phyloP scores from a whole-genome alignment of 2,797 vertebrate genomes.

The Esox masquinongy region DNA sequence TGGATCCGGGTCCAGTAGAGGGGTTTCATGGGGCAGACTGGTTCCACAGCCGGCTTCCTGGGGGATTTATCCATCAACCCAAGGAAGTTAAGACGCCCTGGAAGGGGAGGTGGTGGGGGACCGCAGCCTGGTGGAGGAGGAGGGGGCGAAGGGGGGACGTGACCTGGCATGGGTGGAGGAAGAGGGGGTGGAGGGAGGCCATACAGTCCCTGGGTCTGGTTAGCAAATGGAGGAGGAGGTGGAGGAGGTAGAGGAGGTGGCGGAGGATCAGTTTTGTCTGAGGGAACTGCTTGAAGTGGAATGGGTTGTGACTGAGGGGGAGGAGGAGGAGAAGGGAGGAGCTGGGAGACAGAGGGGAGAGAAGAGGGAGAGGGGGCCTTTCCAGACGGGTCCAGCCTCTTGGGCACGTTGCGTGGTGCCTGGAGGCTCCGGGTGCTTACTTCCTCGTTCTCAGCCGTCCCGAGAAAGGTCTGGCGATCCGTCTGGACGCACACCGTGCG shows the following conservation, averaged over 20 bases:
- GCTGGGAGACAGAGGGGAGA: constrained; percentile 49
- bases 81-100: constrained; percentile 29
- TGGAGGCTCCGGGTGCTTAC: constrained; percentile 59
- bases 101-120: constrained; percentile 52
- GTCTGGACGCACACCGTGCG: constrained; percentile 90
- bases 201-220: constrained; percentile 5
- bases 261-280: constrained; percentile 33
- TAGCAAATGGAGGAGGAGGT: constrained; percentile 37
- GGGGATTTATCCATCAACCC: constrained; percentile 62
- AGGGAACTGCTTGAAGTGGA: constrained; percentile 43
- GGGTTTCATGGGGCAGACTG: constrained; percentile 89
- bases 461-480: constrained; percentile 88
- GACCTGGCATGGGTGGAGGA: constrained; percentile 49
- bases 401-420: constrained; percentile 67
- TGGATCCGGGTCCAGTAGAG: constrained; percentile 97
- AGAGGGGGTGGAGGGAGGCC: constrained; percentile 27
- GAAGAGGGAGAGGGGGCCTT: constrained; percentile 23
- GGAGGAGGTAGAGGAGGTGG: constrained; percentile 38
- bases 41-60: constrained; percentile 86
- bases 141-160: constrained; percentile 39
- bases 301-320: constrained; percentile 38
- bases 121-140: constrained; percentile 43
- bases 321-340: constrained; percentile 35
- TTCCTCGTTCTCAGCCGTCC: constrained; percentile 71
- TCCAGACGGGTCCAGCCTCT: constrained; percentile 80